Evolutionary conservation across 2,797 vertebrate genomes (phyloP), one percentile per base, ranked within the genome.

Genomic region (Buphagus erythrorhynchus): DNA sequence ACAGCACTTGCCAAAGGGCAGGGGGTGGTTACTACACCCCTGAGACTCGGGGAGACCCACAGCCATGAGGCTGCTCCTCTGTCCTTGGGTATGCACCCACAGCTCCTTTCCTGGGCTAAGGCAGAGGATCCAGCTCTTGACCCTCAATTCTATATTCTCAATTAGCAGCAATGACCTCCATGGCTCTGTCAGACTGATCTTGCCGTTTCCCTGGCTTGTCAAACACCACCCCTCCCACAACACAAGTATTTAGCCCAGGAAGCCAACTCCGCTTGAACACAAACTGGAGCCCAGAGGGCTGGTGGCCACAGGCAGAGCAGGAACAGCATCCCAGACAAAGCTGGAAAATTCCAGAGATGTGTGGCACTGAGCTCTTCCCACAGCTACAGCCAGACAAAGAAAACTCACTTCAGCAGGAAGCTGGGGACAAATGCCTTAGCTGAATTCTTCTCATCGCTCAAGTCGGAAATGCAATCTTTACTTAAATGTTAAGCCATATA

Each of bases 341-440:
- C 33, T 83, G 90, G 91, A 96, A 92, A 76, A 74, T 82, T 95
- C 76, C 79, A 95, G 73, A 25, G n/a, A 38, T 43, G 46, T 20
- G 79, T 79, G 29, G 33, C 38, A 86, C 62, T 3, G 9, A 68
- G 88, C 68, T 63, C 86, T 87, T 58, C 71, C 83, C 91, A 74
- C 38, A 90, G 67, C 84, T 72, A 26, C 11, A 7, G 69, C 61
- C 75, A 68, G 20, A 82, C 77, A 55, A 80, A 35, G 67, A 57
- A 48, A 52, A 52, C 36, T 48, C 25, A 24, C 55, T 92, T 82
- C 68, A 87, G 79, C 73, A 88, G 88, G 68, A 88, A 92, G 61
- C 83, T 51, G 36, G 0, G 65, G 21, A 74, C n/a, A 73, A 94
- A 80, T 19, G 28, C 54, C 46, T 45, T 4, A 54, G 43, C 58